phyloP scores from a whole-genome alignment of 2,797 vertebrate genomes.

The Acomys russatus region DNA sequence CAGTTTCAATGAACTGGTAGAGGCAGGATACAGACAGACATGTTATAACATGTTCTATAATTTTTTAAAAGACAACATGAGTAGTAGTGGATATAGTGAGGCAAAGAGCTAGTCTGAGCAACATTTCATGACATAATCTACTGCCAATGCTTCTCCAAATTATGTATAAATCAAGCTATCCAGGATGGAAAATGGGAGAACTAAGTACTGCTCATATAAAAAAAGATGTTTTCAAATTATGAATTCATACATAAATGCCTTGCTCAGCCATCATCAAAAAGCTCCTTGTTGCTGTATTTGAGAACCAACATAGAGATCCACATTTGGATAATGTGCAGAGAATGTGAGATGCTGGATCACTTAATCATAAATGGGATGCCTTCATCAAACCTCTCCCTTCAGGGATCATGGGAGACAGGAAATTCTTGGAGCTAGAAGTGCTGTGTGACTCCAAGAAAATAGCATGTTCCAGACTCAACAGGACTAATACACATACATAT shows the following conservation, averaged over 20 bases:
- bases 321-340: neutral
- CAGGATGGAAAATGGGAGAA: neutral
- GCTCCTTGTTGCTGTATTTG: neutral
- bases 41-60: neutral
- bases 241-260: neutral
- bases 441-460: neutral
- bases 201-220: neutral
- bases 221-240: neutral
- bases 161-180: neutral
- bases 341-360: too few relatives aligned
- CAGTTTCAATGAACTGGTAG: neutral
- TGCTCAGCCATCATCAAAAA: neutral
- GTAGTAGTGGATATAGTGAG: neutral
- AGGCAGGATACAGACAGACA: neutral
- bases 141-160: neutral
- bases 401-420: neutral
- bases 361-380: neutral
- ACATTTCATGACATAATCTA: neutral
- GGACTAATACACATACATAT: neutral
- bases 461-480: neutral
- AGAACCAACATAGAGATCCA: neutral
- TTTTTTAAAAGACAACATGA: neutral
- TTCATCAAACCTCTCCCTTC: neutral
- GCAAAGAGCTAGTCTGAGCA: neutral
- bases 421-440: neutral